Base-by-base conservation (phyloP, 2,113 vertebrate species). In the Lasiurus cinereus region DNA sequence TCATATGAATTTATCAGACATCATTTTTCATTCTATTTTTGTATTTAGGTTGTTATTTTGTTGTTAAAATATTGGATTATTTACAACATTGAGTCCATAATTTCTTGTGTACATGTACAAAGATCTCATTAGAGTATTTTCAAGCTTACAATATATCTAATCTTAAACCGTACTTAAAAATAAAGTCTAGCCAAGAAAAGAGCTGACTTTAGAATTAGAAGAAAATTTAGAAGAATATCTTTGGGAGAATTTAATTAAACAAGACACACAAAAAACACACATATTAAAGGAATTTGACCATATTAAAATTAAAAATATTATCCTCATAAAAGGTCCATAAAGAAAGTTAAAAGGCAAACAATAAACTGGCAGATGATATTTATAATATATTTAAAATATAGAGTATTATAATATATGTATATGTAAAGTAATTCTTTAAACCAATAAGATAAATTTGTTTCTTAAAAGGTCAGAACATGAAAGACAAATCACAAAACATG, bases 41-140 rank as follows among this genome's bases (percentile, higher is more conserved):
- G 31, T 31, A 90, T 70, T 96, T 89, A 86, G 6, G 48, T 36
- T 83, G 22, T 48, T 90, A 59, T 67, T 93, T 91, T 88, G 16
- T 6, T 78, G 9, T 92, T 83, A n/a, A 82, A 95, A 89, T 22
- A 86, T 59, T 94, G 50, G 5, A 87, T 72, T 89, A 69, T 50
- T 89, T 74, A 52, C 85, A 77, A 33, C 1, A 74, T 11, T 48
- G 15, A 83, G 29, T 76, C 12, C 54, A 48, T 46, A 31, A 43
- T 69, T 79, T 31, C 46, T 80, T 83, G 18, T 84, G 22, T 39
- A 64, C n/a, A 67, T 39, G 13, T 83, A 18, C 1, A 90, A 70
- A 29, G 24, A 24, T 70, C 36, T 90, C 70, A 39, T 69, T 16
- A 77, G 69, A 64, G 10, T 6, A 73, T 66, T 94, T 36, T 90